Conservation (phyloP, 2,113 vertebrate genomes). For the Casuarius casuarius region DNA sequence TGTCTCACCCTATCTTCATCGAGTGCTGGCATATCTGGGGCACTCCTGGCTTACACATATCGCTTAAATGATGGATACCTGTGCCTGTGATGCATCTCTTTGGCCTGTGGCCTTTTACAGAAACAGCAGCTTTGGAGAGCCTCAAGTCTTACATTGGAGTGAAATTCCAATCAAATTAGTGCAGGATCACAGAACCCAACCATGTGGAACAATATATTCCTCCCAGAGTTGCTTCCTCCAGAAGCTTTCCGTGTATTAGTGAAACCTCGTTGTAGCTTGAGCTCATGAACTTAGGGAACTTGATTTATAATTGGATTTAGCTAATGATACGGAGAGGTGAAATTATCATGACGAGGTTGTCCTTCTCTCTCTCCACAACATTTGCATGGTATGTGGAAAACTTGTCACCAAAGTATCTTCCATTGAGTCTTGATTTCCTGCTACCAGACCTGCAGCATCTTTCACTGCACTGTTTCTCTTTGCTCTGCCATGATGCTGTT, state of each 20-base stretch:
- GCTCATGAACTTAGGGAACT: not conserved
- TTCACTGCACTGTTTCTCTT: not conserved
- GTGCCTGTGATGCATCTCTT: not conserved
- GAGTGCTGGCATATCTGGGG: not conserved
- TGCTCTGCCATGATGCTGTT: not conserved
- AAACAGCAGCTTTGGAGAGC: not conserved
- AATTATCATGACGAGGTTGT: not conserved
- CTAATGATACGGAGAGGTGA: not conserved
- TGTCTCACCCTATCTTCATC: not conserved
- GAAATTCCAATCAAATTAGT: not conserved
- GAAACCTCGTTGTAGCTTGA: not conserved
- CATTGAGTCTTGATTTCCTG: not conserved
- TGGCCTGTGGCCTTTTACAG: not conserved
- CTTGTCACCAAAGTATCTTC: not conserved
- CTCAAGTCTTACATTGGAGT: not conserved
- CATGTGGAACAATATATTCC: not conserved
- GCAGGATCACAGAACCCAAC: not conserved
- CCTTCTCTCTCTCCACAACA: not conserved
- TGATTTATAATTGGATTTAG: not conserved
- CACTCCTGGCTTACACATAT: not conserved
- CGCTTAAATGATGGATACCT: not conserved
- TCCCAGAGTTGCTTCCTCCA: not conserved
- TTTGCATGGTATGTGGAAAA: not conserved
- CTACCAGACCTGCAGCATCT: not conserved
- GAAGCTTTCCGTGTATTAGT: not conserved